Conservation (phyloP, 2,888 invertebrate species). For the Merodon equestris region DNA sequence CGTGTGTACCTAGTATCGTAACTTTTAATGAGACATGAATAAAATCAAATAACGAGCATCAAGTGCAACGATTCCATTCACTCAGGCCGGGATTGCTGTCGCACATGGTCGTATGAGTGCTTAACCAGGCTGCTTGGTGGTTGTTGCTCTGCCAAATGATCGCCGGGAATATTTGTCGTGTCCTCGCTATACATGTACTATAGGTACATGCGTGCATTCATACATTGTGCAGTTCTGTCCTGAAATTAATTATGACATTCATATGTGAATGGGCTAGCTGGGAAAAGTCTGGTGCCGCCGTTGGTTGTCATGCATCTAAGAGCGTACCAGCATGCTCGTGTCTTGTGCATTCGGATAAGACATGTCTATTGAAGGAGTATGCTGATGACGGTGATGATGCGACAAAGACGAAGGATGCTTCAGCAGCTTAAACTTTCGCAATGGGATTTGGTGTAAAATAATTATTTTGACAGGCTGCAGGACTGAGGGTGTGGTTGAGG, state of each 20-base stretch:
- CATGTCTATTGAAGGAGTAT: slow-evolving; percentile 54
- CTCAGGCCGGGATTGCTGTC: slow-evolving; percentile 37
- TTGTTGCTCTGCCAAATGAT: slow-evolving; percentile 31
- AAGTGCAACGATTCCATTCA: slow-evolving; percentile 59
- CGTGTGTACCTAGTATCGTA: slow-evolving; percentile 17
- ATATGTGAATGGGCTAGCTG: slow-evolving; percentile 56
- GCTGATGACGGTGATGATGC: slow-evolving; percentile 67
- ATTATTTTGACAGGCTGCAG: slow-evolving; percentile 65
- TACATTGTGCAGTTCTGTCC: slow-evolving; percentile 59
- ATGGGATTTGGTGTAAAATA: slow-evolving; percentile 67
- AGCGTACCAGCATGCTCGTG: no score
- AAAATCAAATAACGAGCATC: slow-evolving; percentile 65
- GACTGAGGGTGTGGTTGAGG: slow-evolving; percentile 13
- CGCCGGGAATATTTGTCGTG: slow-evolving; percentile 10
- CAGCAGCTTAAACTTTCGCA: slow-evolving; percentile 60
- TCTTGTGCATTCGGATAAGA: neutral
- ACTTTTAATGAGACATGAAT: slow-evolving; percentile 68
- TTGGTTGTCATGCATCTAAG: neutral
- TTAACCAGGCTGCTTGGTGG: slow-evolving; percentile 46
- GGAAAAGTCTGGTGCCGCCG: slow-evolving; percentile 38
- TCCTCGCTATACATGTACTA: neutral
- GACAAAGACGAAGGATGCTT: slow-evolving; percentile 64
- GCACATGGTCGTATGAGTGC: slow-evolving; percentile 13
- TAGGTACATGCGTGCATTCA: slow-evolving; percentile 1
- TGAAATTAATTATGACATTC: slow-evolving; percentile 68